Evolutionary conservation across 2,888 invertebrate species (phyloP), one percentile per base, ranked within the genome.

Genomic region (Nebria salina): DNA sequence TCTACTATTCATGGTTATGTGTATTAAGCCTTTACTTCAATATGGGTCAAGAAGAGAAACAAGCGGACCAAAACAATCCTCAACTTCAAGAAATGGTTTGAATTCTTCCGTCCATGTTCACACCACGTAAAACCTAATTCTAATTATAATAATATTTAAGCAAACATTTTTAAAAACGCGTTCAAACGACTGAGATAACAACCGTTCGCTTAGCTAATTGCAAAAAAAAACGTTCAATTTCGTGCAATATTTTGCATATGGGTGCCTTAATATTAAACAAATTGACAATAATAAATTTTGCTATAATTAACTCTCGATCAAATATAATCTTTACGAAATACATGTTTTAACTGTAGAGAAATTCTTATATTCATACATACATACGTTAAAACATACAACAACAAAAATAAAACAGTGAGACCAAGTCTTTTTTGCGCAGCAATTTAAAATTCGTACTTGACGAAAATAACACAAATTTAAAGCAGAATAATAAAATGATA

Each of bases 1-100:
- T 81, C 65, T 81, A 75, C 75, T 81, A 81, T 70, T 81, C 81
- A 72, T 81, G 81, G 81, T 72, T 81, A n/a, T 76, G 81, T 13
- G 81, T 81, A 42, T 26, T 81, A 41, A 81, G 81, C 65, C 76
- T 81, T 65, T 81, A 76, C 65, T 64, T 81, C 81, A 75, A 76
- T 42, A 81, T 81, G 81, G 65, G 65, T 65, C 65, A 78, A 11
- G 26, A 41, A n/a, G 43, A 66, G 15, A 79, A 74, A 79, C 34
- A 74, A 66, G 70, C n/a, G 79, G 79, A 79, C 79, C 79, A 79
- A 79, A 54, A 79, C 13, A 74, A 79, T 75, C 73, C 74, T 13
- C 74, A 79, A 43, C 65, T 75, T 34, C 74, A 79, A 54, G 79
- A 79, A 68, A 65, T 75, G 66, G 66, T 79, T 25, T 79, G 75